Conservation (phyloP, 2,113 vertebrate species). For the Zosterops lateralis region DNA sequence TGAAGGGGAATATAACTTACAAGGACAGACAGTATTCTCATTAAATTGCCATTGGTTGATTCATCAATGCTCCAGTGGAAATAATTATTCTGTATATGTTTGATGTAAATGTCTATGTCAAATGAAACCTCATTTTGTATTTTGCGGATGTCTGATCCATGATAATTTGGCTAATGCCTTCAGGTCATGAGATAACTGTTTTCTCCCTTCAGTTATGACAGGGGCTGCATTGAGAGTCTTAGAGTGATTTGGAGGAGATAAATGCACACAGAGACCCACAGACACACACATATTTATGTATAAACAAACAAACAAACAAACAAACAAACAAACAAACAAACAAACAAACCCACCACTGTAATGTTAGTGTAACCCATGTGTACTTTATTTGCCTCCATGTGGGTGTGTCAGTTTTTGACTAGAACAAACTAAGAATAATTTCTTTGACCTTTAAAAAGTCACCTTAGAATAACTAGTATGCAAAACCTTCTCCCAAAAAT, state of each 20-base stretch:
- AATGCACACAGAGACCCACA: not conserved
- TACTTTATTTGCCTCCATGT: not conserved
- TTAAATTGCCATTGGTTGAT: conserved; percentile 67
- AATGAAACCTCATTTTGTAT: conserved; percentile 62
- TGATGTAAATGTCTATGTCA: conserved; percentile 71
- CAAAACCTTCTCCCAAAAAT: not conserved
- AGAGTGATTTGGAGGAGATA: not conserved
- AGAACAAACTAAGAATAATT: not conserved
- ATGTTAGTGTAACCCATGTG: not conserved
- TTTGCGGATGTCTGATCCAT: conserved; percentile 44
- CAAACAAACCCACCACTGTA: not conserved
- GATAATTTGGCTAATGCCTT: conserved; percentile 57
- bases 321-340: not conserved
- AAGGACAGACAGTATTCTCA: conserved; percentile 68
- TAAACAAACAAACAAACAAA: not conserved
- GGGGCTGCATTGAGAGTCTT: not conserved
- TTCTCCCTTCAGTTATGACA: conserved; percentile 22
- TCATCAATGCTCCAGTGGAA: conserved; percentile 58
- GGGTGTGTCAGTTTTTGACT: not conserved
- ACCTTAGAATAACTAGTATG: not conserved
- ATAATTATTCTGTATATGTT: conserved; percentile 69
- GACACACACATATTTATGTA: not conserved
- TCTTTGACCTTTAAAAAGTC: conserved; percentile 32
- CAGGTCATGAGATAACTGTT: conserved; percentile 42
- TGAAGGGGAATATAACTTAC: conserved; percentile 62